A percentile compares a stretch with the other conserved stretches of the same genome.
Evolutionary conservation across 1,140 invertebrate species (phyloP).

Genomic region (Heliothis subflexa): DNA sequence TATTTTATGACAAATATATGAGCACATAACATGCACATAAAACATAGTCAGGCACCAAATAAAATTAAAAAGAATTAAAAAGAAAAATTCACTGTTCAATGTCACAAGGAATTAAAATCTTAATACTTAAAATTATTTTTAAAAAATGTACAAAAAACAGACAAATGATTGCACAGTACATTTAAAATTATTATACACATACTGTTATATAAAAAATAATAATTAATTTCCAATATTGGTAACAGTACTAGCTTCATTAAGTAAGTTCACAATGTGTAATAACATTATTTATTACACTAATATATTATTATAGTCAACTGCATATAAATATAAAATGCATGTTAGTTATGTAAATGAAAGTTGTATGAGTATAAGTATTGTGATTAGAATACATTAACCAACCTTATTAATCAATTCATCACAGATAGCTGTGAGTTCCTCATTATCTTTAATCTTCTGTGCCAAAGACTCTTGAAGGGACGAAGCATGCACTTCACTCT

Average conservation of each 20-base stretch:
- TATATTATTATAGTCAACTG: constrained; percentile 50
- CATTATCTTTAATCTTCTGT: constrained; percentile 92
- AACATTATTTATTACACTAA: constrained; percentile 54
- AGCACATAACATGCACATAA: constrained; percentile 33
- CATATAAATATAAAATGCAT: constrained; percentile 70
- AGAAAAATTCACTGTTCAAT: constrained; percentile 53
- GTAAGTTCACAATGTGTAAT: constrained; percentile 53
- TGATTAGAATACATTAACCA: constrained; percentile 63
- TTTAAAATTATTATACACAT: constrained; percentile 63
- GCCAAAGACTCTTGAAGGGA: constrained; percentile 90
- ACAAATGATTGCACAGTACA: constrained; percentile 74
- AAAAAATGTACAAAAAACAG: constrained; percentile 71
- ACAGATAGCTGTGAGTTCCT: constrained; percentile 92
- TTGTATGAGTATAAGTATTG: constrained; percentile 60
- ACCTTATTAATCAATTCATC: constrained; percentile 91
- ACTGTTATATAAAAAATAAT: constrained; percentile 60
- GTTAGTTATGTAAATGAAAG: constrained; percentile 65
- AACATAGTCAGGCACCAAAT: constrained; percentile 55
- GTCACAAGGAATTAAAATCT: constrained; percentile 70
- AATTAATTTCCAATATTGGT: constrained; percentile 62
- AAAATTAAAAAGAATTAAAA: constrained; percentile 46
- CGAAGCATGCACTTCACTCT: constrained; percentile 90
- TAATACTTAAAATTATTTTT: constrained; percentile 62
- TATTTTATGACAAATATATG: constrained; percentile 19
- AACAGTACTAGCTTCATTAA: constrained; percentile 66